Conservation (phyloP, 2,797 vertebrate genomes). For the Lindbergichthys nudifrons region DNA sequence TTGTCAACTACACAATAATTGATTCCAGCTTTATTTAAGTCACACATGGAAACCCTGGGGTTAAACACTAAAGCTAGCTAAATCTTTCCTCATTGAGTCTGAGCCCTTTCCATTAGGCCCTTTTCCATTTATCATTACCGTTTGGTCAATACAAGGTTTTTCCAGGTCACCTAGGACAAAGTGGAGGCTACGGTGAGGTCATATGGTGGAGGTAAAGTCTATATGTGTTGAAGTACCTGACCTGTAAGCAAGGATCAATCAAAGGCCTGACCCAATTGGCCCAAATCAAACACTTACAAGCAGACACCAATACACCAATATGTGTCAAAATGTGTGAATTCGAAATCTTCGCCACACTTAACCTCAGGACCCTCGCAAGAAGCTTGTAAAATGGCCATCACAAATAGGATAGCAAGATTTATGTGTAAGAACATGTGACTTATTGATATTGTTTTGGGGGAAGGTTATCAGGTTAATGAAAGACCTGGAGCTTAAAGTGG, state of each 20-base stretch:
- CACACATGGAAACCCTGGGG: background rate
- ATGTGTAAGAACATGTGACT: background rate
- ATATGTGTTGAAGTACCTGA: background rate
- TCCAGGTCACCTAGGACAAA: constrained; percentile 3
- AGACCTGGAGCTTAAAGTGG: background rate
- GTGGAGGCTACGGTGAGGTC: background rate
- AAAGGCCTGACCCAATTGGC: background rate
- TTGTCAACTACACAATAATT: background rate
- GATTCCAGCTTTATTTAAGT: constrained; percentile 8
- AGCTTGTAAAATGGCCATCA: background rate
- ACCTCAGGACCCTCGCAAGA: background rate
- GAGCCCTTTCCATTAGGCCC: background rate
- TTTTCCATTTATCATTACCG: background rate
- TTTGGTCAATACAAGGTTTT: constrained; percentile 28
- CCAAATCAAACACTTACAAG: constrained; percentile 13
- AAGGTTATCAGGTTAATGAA: background rate
- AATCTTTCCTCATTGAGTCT: background rate
- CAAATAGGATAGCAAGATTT: background rate
- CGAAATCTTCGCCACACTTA: background rate
- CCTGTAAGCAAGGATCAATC: constrained; percentile 8
- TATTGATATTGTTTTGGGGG: background rate
- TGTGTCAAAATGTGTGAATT: background rate
- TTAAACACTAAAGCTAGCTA: constrained; percentile 10
- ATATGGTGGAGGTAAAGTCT: background rate
- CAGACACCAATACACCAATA: background rate